Conservation (phyloP, 2,113 vertebrate genomes). For the Podocnemis expansa region DNA sequence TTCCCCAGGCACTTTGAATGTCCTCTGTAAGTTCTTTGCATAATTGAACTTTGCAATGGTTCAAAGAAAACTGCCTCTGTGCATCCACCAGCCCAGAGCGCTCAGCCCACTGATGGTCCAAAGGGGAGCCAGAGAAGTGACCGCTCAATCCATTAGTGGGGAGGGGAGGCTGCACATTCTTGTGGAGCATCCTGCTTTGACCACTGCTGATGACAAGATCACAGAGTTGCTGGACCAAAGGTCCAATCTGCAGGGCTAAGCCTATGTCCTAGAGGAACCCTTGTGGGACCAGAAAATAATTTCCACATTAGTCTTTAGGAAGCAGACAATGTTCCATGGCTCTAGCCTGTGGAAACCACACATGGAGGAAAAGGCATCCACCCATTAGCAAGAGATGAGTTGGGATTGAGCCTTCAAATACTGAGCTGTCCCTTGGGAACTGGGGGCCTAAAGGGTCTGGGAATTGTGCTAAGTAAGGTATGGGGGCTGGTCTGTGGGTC, state of each 20-base stretch:
- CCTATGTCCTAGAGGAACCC: background rate
- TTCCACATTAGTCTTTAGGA: background rate
- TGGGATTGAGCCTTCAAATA: background rate
- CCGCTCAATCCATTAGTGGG: background rate
- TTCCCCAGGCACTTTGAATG: constrained; percentile 51
- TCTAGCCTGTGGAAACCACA: background rate
- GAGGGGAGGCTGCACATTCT: background rate
- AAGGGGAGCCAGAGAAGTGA: background rate
- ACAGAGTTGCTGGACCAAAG: background rate
- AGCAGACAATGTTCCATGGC: background rate
- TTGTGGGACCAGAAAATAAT: background rate
- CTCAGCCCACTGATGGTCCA: background rate
- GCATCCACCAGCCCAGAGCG: background rate
- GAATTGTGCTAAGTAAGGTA: background rate
- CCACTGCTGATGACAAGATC: background rate
- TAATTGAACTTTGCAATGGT: fast-evolving
- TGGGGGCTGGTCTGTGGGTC: background rate
- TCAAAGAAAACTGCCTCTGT: background rate
- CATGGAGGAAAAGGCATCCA: background rate
- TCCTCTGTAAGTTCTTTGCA: constrained; percentile 74
- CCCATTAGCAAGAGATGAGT: background rate
- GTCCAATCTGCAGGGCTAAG: background rate
- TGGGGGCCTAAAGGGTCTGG: background rate
- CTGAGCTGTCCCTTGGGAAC: background rate
- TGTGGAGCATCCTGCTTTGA: background rate